Evolutionary conservation across 1,140 invertebrate genomes (phyloP).

Genomic region (Aphaenogaster ashmeadi): DNA sequence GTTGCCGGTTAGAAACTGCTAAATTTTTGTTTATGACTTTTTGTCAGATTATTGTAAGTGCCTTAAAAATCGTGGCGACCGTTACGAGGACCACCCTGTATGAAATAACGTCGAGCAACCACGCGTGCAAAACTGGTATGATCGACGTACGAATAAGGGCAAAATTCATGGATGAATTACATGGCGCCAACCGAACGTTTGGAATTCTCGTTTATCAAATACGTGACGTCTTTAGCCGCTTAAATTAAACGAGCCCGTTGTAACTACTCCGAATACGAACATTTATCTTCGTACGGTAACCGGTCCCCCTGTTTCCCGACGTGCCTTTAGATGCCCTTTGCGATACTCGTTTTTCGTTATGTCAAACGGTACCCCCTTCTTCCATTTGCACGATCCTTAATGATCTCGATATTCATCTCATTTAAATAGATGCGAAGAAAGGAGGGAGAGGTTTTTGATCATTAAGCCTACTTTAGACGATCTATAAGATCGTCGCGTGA

Average conservation of each 20-base stretch:
- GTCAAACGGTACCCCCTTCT: not conserved
- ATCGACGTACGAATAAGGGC: constrained; percentile 45
- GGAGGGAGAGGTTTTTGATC: not conserved
- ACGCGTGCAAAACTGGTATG: constrained; percentile 27
- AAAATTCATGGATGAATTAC: constrained; percentile 57
- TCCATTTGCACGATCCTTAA: constrained; percentile 1
- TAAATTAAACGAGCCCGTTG: constrained; percentile 63
- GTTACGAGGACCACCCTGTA: too few species aligned
- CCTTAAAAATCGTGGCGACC: too few species aligned
- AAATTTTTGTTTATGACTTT: too few species aligned
- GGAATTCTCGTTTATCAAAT: constrained; percentile 65
- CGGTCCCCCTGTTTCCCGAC: constrained; percentile 42
- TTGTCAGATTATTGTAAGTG: too few species aligned
- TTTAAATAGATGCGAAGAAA: constrained; percentile 28
- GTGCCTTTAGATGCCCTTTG: constrained; percentile 53
- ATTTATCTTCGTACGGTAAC: constrained; percentile 62
- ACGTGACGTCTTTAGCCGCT: constrained; percentile 58
- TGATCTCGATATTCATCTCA: constrained; percentile 40
- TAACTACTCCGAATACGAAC: constrained; percentile 61
- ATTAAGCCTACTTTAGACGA: not conserved
- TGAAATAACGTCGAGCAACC: not conserved
- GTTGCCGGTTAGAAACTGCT: too few species aligned
- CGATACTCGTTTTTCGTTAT: constrained; percentile 51
- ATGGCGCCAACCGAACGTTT: constrained; percentile 45
- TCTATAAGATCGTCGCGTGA: not conserved